Base-by-base conservation (phyloP, 1,140 invertebrate genomes). In the Andricus grossulariae region DNA sequence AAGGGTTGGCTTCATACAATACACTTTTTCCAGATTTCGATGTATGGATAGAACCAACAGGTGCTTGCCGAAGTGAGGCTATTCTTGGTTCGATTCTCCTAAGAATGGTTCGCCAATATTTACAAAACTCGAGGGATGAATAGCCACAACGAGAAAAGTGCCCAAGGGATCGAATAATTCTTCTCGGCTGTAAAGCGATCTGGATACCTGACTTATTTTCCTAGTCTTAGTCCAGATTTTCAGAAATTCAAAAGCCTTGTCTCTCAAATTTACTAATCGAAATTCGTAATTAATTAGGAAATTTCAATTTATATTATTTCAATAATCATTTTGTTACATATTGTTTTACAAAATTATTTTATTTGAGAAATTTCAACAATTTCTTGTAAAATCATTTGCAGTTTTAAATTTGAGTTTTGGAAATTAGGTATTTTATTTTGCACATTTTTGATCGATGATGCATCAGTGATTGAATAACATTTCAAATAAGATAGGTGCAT, bases 51-150 rank as follows among this genome's bases (percentile, higher is more conserved):
- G 60, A 16, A 39, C 60, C 60, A 66, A 66, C 60, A 66, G 60
- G 60, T 66, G 60, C 60, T 32, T 32, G 39, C 32, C 25, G n/a
- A 60, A 39, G 25, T 39, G 60, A 66, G 25, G 60, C 32, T 66
- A 66, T 16, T 66, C 39, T 66, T 39, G 32, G 60, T 25, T 66
- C 57, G 3, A 66, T 66, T 66, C 60, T 39, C 25, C 15, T 66
- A 4, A 21, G 32, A 45, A 76, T 45, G 54, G 71, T 72, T 66
- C 71, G 72, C 70, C 55, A 78, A 81, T 78, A 81, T 81, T 78
- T 81, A 76, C 72, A 19, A 74, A 74, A 77, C 70, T 72, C 18
- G 1, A 0, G 54, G 72, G 66, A 72, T 18, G 54, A 60, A 70
- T 70, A 39, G 51, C 32, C 16, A 54, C 32, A 18, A 74, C 16